Evolutionary conservation across 2,113 vertebrate genomes (phyloP).

Genomic region (Alexandromys fortis): DNA sequence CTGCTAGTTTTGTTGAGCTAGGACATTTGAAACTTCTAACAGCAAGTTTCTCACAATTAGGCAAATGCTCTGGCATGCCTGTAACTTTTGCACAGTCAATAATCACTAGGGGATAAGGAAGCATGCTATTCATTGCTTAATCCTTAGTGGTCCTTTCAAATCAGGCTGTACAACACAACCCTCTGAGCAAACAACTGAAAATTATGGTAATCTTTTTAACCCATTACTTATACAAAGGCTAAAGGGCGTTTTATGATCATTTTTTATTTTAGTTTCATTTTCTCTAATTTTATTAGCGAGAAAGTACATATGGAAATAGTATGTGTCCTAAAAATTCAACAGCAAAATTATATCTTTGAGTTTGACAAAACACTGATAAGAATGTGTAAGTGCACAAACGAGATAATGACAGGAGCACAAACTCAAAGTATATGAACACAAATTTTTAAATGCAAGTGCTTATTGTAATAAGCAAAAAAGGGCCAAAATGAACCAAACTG

Average conservation of each 20-base stretch:
- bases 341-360: conserved; percentile 40
- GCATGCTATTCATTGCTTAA: conserved; percentile 10
- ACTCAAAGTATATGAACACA: conserved; percentile 54
- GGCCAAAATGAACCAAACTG: conserved; percentile 41
- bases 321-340: conserved; percentile 52
- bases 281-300: conserved; percentile 56
- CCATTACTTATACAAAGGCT: conserved; percentile 23
- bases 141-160: conserved; percentile 28
- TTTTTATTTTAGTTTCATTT: conserved; percentile 61
- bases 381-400: conserved; percentile 44
- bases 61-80: conserved; percentile 13
- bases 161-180: not conserved
- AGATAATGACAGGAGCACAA: conserved; percentile 19
- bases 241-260: conserved; percentile 48
- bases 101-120: not conserved
- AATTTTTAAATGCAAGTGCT: conserved; percentile 54
- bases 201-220: conserved; percentile 49
- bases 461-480: conserved; percentile 60
- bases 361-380: conserved; percentile 60
- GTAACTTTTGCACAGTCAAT: conserved; percentile 13
- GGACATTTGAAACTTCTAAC: conserved; percentile 16
- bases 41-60: conserved; percentile 12
- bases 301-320: conserved; percentile 27
- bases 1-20: not conserved
- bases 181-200: conserved; percentile 38